These are phyloP conservation scores for Mugil cephalus DNA, from an alignment of 2,113 vertebrate genomes.

Conservation along the genomic window DNA sequence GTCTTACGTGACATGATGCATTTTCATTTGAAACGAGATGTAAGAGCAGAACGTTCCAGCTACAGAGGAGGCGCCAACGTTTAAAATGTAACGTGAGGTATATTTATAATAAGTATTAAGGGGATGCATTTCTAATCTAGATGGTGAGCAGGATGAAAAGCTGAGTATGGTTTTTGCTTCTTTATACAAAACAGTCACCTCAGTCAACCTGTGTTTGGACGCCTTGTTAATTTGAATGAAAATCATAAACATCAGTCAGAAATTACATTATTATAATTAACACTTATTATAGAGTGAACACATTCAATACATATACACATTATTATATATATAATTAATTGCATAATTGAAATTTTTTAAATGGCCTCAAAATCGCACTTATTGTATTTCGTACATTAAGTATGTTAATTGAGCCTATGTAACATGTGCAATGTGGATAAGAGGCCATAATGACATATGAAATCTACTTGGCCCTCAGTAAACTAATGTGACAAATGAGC, in stretches of 20 bases:
- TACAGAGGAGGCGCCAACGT: not conserved
- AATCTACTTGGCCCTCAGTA: slow-evolving; percentile 65
- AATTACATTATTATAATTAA: no score
- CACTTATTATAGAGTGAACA: no score
- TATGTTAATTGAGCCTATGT: slow-evolving; percentile 11
- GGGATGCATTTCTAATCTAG: no score
- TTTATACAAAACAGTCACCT: no score
- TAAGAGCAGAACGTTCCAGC: not conserved
- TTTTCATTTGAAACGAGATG: not conserved
- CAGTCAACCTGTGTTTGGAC: no score
- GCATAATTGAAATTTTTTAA: not conserved
- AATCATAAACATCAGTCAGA: no score
- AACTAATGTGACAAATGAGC: slow-evolving; percentile 76
- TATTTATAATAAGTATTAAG: no score
- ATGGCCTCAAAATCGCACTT: not conserved
- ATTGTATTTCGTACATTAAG: not conserved
- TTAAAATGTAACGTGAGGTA: not conserved
- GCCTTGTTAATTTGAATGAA: no score
- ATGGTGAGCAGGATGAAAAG: no score
- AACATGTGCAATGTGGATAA: slow-evolving; percentile 34
- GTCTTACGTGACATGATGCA: not conserved
- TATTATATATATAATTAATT: no score
- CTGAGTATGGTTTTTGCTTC: no score
- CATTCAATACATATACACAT: no score
- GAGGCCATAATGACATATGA: slow-evolving; percentile 60